phyloP scores from a whole-genome alignment of 2,797 vertebrate genomes.

The Dromococcyx pavoninus region DNA sequence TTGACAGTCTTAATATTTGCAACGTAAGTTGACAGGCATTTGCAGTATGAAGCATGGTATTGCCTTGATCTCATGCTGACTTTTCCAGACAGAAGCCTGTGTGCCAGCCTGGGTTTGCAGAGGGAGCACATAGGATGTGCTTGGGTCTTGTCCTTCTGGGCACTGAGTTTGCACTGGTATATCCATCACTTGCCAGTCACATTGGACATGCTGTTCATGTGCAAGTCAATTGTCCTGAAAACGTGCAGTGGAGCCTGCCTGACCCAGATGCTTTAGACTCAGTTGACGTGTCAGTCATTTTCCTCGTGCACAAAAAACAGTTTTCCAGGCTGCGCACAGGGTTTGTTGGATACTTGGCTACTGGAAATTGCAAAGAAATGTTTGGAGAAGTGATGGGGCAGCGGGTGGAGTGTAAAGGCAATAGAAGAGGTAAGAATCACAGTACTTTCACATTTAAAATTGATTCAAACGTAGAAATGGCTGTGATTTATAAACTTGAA shows the following conservation, averaged over 20 bases:
- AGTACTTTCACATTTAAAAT: slow-evolving; percentile 21
- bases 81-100: too few relatives aligned
- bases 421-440: background rate
- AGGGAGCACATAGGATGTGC: too few relatives aligned
- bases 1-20: too few relatives aligned
- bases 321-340: background rate
- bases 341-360: background rate
- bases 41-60: too few relatives aligned
- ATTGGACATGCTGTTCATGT: too few relatives aligned
- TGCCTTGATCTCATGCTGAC: too few relatives aligned
- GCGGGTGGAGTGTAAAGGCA: background rate
- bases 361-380: background rate
- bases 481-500: slow-evolving; percentile 56
- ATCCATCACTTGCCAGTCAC: too few relatives aligned
- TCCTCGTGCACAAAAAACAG: background rate
- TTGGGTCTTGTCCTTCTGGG: too few relatives aligned
- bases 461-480: slow-evolving; percentile 9
- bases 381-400: background rate
- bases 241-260: fast-evolving
- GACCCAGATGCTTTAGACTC: background rate
- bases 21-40: too few relatives aligned
- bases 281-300: background rate
- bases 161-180: too few relatives aligned
- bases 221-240: background rate
- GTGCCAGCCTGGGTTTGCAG: too few relatives aligned